Conservation (phyloP, 2,888 invertebrate genomes). For the Cheilosia variabilis region DNA sequence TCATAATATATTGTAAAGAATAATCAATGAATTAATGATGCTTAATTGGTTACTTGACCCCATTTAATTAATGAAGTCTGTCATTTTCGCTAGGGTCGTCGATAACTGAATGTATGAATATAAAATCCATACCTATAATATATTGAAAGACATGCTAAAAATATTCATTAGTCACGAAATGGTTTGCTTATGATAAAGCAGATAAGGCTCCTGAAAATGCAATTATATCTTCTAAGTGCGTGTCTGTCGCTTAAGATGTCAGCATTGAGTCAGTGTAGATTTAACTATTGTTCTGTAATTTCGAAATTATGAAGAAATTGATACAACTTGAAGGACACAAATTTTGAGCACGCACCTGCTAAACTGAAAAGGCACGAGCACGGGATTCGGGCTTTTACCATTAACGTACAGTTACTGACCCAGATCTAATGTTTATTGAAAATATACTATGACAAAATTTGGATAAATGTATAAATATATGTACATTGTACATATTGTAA, state of each 20-base stretch:
- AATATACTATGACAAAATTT: background rate
- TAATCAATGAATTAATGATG: background rate
- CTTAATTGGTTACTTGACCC: background rate
- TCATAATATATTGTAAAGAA: background rate
- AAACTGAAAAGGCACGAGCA: background rate
- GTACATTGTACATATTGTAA: too few relatives aligned
- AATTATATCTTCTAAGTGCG: background rate
- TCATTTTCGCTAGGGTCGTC: background rate
- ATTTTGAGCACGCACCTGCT: background rate
- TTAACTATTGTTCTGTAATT: background rate
- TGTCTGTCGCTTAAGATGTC: slow-evolving; percentile 9
- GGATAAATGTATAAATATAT: background rate
- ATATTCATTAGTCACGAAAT: slow-evolving; percentile 14
- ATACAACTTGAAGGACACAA: slow-evolving; percentile 4
- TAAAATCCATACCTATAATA: background rate
- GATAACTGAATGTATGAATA: background rate
- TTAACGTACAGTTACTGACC: background rate
- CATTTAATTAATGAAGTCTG: background rate
- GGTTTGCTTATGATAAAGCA: background rate
- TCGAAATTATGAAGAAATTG: slow-evolving; percentile 3
- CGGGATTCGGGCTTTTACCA: background rate
- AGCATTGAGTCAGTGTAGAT: background rate
- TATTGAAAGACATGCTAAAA: background rate
- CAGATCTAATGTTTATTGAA: background rate
- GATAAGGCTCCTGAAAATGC: background rate